Conservation (phyloP, 2,113 vertebrate species). For the Grantiella picta region DNA sequence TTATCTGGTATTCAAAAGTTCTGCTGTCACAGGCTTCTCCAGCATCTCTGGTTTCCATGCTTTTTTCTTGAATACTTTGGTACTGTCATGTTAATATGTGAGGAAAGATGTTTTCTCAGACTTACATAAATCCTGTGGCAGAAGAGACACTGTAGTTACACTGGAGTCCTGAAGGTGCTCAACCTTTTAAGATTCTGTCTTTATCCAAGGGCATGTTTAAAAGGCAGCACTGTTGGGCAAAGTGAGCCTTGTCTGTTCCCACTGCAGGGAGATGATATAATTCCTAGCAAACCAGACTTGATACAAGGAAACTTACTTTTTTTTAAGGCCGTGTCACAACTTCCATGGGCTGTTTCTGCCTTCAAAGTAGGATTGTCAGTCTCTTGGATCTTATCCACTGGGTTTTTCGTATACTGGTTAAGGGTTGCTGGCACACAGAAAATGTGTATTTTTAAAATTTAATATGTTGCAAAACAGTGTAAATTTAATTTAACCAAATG, state of each 20-base stretch:
- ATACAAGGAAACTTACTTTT: not conserved
- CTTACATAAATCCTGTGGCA: not conserved
- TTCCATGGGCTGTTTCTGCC: not conserved
- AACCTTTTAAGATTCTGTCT: not conserved
- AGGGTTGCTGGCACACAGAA: not conserved
- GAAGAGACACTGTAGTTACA: not conserved
- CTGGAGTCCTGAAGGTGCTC: not conserved
- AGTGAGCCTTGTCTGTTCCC: not conserved
- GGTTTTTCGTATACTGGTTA: not conserved
- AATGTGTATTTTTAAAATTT: not conserved
- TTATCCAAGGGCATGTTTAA: not conserved
- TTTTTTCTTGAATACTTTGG: slow-evolving; percentile 15
- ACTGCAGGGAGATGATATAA: not conserved
- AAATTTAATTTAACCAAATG: not conserved
- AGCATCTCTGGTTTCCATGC: slow-evolving; percentile 52
- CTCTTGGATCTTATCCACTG: not conserved
- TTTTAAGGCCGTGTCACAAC: not conserved
- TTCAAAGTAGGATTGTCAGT: not conserved
- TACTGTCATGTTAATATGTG: slow-evolving; percentile 8
- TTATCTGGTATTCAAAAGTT: slow-evolving; percentile 52
- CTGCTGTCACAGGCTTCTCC: slow-evolving; percentile 21
- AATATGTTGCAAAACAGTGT: not conserved
- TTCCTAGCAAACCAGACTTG: not conserved
- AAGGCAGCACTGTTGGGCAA: not conserved
- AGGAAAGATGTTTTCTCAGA: slow-evolving; percentile 3